Evolutionary conservation across 2,888 invertebrate genomes (phyloP), one percentile per base, ranked within the genome.

Genomic region (Caenorhabditis sp.): DNA sequence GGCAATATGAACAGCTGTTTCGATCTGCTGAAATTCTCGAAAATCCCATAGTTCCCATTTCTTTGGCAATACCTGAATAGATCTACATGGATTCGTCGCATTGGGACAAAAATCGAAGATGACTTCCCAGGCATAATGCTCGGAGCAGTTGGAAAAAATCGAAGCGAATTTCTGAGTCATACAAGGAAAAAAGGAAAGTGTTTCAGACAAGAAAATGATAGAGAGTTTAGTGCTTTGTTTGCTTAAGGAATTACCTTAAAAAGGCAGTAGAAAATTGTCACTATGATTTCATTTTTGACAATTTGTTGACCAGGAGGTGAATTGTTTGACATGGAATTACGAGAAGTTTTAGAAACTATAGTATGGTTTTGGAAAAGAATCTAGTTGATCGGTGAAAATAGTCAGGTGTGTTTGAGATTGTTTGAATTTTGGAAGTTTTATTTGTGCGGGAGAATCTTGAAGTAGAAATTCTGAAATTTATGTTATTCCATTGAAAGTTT

Each of bases 91-190:
- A n/a, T 73, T 24, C 35, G 73, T 35, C 2, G 73, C 51, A 35
- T 73, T 54, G 6, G 16, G 14, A 24, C 73, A 73, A 8, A 38
- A 38, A 8, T 61, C 35, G 28, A 73, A 73, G 22, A 63, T 51
- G 22, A 49, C 14, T 22, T 73, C 73, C 28, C 59, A 47, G 0
- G 35, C 16, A 19, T 38, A 73, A 26, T 63, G 73, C 1, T 44
- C 47, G 10, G 73, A 24, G 28, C 73, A 73, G 16, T 73, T 73
- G 16, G 31, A 49, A 49, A 63, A 73, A 19, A 72, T 38, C 24
- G 54, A 54, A 26, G 54, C 14, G 14, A 26, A 19, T 54, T 54
- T 19, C 26, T 54, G 54, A 54, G 54, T 54, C 54, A 54, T 54
- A 26, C 4, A 31, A 31, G 7, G 31, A 31, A 31, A 31, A 31